Percentiles rank a stretch among this genome's conserved stretches.
Evolutionary conservation across 2,888 invertebrate genomes (phyloP).

Genomic region (Lasioglossum lativentre): DNA sequence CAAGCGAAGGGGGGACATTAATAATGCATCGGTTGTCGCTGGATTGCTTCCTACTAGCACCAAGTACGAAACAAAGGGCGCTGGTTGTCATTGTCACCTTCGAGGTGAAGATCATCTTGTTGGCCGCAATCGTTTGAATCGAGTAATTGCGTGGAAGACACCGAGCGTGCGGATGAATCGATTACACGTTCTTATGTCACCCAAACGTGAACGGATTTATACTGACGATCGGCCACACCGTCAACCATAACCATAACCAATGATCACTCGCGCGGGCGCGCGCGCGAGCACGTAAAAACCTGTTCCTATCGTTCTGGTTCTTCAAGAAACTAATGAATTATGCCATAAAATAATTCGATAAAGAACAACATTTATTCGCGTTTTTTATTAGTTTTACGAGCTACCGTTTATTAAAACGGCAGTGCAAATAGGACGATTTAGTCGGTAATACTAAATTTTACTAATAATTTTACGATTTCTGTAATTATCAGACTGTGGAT

Average conservation of each 20-base stretch:
- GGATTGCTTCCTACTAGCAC: slow-evolving; percentile 74
- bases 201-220: slow-evolving; percentile 18
- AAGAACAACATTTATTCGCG: no score
- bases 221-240: no score
- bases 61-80: slow-evolving; percentile 70
- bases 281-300: neutral
- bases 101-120: slow-evolving; percentile 55
- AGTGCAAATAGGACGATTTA: neutral
- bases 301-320: neutral
- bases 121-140: slow-evolving; percentile 45
- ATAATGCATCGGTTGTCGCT: slow-evolving; percentile 80
- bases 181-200: slow-evolving; percentile 34
- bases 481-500: neutral
- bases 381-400: no score
- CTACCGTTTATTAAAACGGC: no score
- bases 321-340: neutral
- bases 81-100: slow-evolving; percentile 60
- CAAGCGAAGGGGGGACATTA: slow-evolving; percentile 76
- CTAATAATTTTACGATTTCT: neutral
- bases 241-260: neutral
- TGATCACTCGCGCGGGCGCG: neutral
- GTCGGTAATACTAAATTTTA: no score
- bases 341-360: neutral
- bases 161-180: slow-evolving; percentile 42
- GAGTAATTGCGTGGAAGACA: slow-evolving; percentile 34